A percentile compares a stretch with the other conserved stretches of the same genome.
Evolutionary conservation across 2,113 vertebrate genomes (phyloP).

Genomic region (Dissostichus mawsoni): DNA sequence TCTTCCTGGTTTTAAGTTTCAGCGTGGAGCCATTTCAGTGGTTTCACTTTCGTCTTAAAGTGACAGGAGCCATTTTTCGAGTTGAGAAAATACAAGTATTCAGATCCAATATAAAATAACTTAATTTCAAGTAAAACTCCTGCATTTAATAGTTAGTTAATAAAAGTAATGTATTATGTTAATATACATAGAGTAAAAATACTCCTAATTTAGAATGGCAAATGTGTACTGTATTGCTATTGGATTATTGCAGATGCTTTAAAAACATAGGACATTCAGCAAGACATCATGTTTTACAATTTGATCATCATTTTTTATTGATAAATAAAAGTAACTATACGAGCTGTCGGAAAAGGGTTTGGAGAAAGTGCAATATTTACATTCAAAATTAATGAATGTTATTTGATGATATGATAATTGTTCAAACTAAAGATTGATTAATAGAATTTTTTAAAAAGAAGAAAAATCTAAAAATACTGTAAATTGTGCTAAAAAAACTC

Average conservation of each 20-base stretch:
- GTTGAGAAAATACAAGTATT: not conserved
- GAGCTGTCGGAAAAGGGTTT: not conserved
- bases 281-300: not conserved
- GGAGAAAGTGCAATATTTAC: not conserved
- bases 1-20: slow-evolving; percentile 66
- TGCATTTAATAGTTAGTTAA: not conserved
- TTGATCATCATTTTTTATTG: not conserved
- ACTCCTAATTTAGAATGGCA: too few relatives aligned
- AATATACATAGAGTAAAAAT: not conserved
- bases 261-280: not conserved
- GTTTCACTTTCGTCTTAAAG: slow-evolving; percentile 59
- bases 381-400: not conserved
- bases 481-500: too few relatives aligned
- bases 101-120: not conserved
- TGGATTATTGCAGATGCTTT: not conserved
- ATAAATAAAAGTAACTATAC: not conserved
- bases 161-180: not conserved
- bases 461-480: not conserved
- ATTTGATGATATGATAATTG: not conserved
- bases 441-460: not conserved
- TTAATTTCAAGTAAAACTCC: not conserved
- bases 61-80: slow-evolving; percentile 12
- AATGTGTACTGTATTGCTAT: not conserved
- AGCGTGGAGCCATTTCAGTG: not conserved
- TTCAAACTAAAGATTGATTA: not conserved